These are phyloP conservation scores for Limonius californicus DNA, from an alignment of 1,140 invertebrate species.

Conservation along the genomic window DNA sequence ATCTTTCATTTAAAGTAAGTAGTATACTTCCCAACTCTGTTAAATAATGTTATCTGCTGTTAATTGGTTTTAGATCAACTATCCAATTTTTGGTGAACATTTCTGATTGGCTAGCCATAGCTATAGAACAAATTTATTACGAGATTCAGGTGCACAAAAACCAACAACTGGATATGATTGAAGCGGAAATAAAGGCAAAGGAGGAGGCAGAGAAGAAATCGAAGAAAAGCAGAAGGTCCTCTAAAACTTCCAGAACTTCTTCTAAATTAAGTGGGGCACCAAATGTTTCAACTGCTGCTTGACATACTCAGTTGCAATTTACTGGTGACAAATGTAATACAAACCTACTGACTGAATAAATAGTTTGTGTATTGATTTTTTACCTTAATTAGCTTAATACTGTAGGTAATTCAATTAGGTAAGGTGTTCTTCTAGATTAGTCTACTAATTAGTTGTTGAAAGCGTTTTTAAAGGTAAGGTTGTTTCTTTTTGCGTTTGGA, in stretches of 20 bases:
- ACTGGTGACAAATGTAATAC: not conserved
- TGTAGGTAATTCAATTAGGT: not conserved
- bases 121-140: slow-evolving; percentile 36
- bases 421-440: not conserved
- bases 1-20: too few relatives aligned
- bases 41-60: too few relatives aligned
- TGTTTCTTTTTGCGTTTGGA: too few relatives aligned
- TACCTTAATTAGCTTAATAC: not conserved
- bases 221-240: not conserved
- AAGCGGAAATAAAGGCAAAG: slow-evolving; percentile 15
- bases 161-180: slow-evolving; percentile 29
- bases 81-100: slow-evolving; percentile 19
- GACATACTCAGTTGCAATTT: too few relatives aligned
- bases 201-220: slow-evolving; percentile 3
- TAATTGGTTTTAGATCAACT: too few relatives aligned
- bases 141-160: slow-evolving; percentile 36
- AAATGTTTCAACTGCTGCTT: too few relatives aligned
- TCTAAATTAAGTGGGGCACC: too few relatives aligned
- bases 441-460: not conserved
- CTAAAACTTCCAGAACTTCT: not conserved
- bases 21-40: too few relatives aligned
- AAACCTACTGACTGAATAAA: not conserved
- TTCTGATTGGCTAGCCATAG: slow-evolving; percentile 37
- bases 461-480: too few relatives aligned
- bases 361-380: not conserved